A percentile compares a stretch with the other conserved stretches of the same genome.
Evolutionary conservation across 2,113 vertebrate genomes (phyloP).

Genomic region (Amblyornis subalaris): DNA sequence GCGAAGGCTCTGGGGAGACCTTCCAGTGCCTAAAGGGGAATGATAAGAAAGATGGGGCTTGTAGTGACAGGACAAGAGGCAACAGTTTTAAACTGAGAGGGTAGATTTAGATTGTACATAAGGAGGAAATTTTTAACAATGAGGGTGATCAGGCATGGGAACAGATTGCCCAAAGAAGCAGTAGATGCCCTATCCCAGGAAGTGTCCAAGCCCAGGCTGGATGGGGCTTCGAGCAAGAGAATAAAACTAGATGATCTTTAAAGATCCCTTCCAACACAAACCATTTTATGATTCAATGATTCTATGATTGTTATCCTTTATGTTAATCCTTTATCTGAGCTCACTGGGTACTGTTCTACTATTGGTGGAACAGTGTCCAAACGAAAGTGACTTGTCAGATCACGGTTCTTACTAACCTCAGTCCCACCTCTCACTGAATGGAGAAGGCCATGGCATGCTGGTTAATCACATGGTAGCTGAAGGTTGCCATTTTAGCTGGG

Average conservation of each 20-base stretch:
- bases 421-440: not conserved
- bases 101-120: not conserved
- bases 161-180: not conserved
- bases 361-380: not conserved
- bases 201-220: not conserved
- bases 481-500: not conserved
- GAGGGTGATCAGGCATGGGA: not conserved
- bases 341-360: not conserved
- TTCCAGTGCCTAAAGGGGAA: not conserved
- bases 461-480: fast-evolving
- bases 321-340: not conserved
- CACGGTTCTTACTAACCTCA: not conserved
- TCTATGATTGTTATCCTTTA: not conserved
- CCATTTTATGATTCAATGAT: not conserved
- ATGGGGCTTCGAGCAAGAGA: not conserved
- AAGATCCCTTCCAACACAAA: not conserved
- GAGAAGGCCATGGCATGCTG: not conserved
- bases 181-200: not conserved
- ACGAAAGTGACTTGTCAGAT: not conserved
- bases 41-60: not conserved
- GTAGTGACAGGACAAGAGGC: not conserved
- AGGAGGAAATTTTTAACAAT: not conserved
- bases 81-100: not conserved
- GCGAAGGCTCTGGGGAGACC: not conserved
- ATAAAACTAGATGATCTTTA: not conserved